Base-by-base conservation (phyloP, 2,797 vertebrate genomes). In the Hybognathus amarus region DNA sequence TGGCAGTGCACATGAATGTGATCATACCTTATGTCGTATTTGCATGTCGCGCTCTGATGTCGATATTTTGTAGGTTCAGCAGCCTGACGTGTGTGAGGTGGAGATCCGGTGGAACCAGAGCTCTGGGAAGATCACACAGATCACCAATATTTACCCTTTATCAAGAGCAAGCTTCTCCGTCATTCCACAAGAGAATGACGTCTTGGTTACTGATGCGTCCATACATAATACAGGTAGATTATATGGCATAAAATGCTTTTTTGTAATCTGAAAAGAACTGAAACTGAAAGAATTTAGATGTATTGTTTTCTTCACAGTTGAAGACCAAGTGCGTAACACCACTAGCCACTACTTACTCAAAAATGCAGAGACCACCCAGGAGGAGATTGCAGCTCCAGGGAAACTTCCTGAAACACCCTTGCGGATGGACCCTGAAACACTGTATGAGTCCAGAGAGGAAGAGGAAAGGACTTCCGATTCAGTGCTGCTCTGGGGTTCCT, bases 371-470 rank as follows among this genome's bases (percentile, higher is more conserved):
- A 98, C 97, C 75, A 98, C 97, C 1, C 90, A 96, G 85, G 97
- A 98, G 78, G 97, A 98, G 91, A 93, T 94, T 0, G 94, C 96
- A 0, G 92, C 97, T 66, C 97, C 97, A 6, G 98, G 97, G 45
- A 98, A 98, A 87, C 94, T 99, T 85, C 97, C 97, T 0, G 97
- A 99, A 91, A 98, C 97, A 0, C 98, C 98, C 8, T 95, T 98
- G 77, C 94, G 97, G 79, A 94, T 93, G 93, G 96, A 97, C 4
- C 95, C 96, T 0, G 88, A 91, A 85, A 83, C 90, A 45, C 73
- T 94, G 75, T 90, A 91, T 3, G 90, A 97, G 40, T 95, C 94
- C 30, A 93, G 92, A 6, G 90, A 94, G 47, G 93, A 93, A 86
- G 95, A 93, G 88, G 90, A 89, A 82, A 88, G 90, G 22, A 89